Conservation (phyloP, 2,888 invertebrate genomes). For the Ophion costatus region DNA sequence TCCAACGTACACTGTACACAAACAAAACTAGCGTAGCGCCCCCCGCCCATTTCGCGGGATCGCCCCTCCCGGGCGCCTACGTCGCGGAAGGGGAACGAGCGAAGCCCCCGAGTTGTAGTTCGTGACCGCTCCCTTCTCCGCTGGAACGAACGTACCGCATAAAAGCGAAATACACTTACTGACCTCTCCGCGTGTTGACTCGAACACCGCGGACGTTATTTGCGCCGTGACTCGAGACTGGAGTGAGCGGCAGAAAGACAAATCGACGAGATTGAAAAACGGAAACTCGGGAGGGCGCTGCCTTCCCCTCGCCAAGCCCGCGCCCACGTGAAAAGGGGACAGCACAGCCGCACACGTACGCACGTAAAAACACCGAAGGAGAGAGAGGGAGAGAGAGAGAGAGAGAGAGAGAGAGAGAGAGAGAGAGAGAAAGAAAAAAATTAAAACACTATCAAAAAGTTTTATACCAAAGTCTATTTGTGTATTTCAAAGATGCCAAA, state of each 20-base stretch:
- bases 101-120: neutral
- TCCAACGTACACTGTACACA: constrained; percentile 33
- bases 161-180: neutral
- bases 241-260: neutral
- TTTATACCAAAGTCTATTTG: constrained; percentile 88
- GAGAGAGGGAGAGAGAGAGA: constrained; percentile 53
- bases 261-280: constrained; percentile 25
- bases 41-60: constrained; percentile 24
- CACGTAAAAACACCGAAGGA: constrained; percentile 69
- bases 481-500: constrained; percentile 88
- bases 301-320: neutral
- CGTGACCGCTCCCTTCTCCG: no score
- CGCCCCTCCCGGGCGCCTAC: neutral
- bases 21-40: neutral
- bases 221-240: constrained; percentile 1
- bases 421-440: constrained; percentile 72
- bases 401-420: no score
- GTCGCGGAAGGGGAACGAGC: neutral
- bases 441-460: constrained; percentile 85
- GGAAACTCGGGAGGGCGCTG: neutral
- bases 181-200: constrained; percentile 47
- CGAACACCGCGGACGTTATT: constrained; percentile 12
- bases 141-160: no score
- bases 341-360: constrained; percentile 33
- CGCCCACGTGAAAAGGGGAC: constrained; percentile 45